Base-by-base conservation (phyloP, 2,113 vertebrate genomes). In the Myocastor coypus region DNA sequence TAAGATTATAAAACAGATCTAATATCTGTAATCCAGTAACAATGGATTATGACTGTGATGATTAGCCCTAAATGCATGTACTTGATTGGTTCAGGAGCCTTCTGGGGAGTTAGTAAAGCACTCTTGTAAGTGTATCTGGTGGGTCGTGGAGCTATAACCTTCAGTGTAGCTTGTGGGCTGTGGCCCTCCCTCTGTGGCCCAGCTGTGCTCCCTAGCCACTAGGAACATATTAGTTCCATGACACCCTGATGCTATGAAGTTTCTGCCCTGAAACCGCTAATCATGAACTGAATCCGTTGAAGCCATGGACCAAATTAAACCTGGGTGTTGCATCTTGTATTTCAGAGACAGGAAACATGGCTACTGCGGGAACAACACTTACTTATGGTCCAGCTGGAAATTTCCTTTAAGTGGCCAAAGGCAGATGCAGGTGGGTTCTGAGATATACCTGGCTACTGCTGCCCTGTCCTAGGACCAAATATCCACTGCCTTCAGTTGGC, bases 321-420 rank as follows among this genome's bases (percentile, higher is more conserved):
- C 16, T 80, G 77, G 12, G 30, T 80, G 7, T 6, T 32, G 16
- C 28, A 8, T 34, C 30, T 80, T 19, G 14, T 78, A 20, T 50
- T 28, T 52, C 30, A 80, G 77, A 32, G 30, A 50, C 77, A 20
- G 14, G 14, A 78, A 42, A 78, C 17, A 46, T 52, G 75, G 50
- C 28, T 28, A 32, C 10, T 30, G 26, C 28, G 32, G 22, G 40
- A 42, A 75, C 5, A 46, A 6, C 73, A 77, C 40, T 73, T 73
- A 26, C 26, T 28, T 42, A 20, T 75, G 13, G 63, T 86, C 19
- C 83, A 77, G 16, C 46, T 84, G 37, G 80, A 96, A 94, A 30
- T 94, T 90, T 69, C 32, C 84, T 92, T 42, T 84, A 5, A 93
- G 32, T 91, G 94, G n/a, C 57, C 16, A 14, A 89, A 69, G 32